phyloP scores from a whole-genome alignment of 2,113 vertebrate genomes.

The Microcebus murinus region DNA sequence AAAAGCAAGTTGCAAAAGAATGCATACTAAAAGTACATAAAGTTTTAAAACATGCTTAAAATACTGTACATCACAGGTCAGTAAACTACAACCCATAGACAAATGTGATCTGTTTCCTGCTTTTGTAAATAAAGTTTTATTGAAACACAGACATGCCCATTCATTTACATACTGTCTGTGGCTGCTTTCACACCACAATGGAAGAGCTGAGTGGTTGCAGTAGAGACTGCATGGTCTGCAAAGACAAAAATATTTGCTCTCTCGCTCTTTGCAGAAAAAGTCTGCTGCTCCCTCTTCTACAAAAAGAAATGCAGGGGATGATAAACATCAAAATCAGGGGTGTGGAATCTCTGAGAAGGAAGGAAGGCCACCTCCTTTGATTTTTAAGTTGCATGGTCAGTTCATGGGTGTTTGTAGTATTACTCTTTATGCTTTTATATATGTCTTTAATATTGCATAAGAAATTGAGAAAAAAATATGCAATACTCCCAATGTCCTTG shows the following conservation, averaged over 20 bases:
- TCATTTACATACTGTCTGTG: background rate
- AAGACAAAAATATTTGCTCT: background rate
- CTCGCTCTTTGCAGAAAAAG: background rate
- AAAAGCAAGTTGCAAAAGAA: background rate
- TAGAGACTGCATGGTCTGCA: background rate
- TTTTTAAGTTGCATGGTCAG: background rate
- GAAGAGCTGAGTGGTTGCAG: background rate
- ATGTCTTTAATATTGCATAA: slow-evolving; percentile 10
- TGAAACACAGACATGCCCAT: background rate
- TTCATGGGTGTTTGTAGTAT: background rate
- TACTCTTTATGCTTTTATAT: background rate
- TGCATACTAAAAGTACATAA: background rate
- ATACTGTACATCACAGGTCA: background rate
- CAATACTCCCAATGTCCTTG: background rate
- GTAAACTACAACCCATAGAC: background rate
- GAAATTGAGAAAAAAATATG: background rate
- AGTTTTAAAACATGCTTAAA: background rate
- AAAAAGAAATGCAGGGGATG: background rate
- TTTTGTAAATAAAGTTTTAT: background rate
- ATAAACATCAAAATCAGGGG: background rate
- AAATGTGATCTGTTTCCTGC: background rate
- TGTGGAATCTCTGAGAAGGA: background rate
- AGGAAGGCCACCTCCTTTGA: background rate
- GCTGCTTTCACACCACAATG: background rate
- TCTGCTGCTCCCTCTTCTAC: background rate